Percentiles rank a stretch among this genome's conserved stretches.
phyloP scores from a whole-genome alignment of 2,888 invertebrate genomes.

The Cyrtodaria siliqua region DNA sequence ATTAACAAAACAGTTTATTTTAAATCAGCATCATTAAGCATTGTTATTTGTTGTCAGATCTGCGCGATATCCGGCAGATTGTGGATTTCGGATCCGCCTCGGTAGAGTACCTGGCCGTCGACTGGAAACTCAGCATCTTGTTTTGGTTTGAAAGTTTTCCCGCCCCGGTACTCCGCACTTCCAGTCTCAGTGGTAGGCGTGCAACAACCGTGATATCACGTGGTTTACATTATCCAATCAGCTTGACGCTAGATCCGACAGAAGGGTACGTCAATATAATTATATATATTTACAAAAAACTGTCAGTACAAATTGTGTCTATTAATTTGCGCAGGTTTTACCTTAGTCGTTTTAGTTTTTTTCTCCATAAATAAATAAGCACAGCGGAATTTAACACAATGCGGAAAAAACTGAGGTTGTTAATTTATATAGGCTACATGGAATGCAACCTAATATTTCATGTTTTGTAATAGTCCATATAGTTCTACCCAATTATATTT shows the following conservation, averaged over 20 bases:
- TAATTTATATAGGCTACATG: too few species aligned
- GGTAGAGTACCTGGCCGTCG: slow-evolving; percentile 60
- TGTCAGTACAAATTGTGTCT: not conserved
- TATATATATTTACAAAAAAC: not conserved
- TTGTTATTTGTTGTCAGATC: slow-evolving; percentile 44
- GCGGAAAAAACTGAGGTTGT: too few species aligned
- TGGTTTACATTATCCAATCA: slow-evolving; percentile 45
- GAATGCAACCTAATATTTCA: too few species aligned
- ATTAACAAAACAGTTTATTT: too few species aligned
- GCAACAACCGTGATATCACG: slow-evolving; percentile 47
- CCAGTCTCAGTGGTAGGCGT: slow-evolving; percentile 57
- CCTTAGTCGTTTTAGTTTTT: too few species aligned
- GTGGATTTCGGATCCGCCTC: slow-evolving; percentile 47
- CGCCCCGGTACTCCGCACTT: slow-evolving; percentile 43
- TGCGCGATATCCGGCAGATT: slow-evolving; percentile 46
- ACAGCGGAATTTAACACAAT: too few species aligned
- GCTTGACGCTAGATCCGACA: slow-evolving; percentile 57
- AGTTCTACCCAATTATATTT: too few species aligned
- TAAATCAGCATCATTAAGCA: too few species aligned
- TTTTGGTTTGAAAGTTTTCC: slow-evolving; percentile 65
- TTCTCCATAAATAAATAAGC: too few species aligned
- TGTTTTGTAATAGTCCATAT: too few species aligned
- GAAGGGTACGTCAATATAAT: slow-evolving; percentile 58
- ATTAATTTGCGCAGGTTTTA: too few species aligned
- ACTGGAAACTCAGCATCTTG: slow-evolving; percentile 60